Conservation (phyloP, 2,797 vertebrate genomes). For the Allobates femoralis region DNA sequence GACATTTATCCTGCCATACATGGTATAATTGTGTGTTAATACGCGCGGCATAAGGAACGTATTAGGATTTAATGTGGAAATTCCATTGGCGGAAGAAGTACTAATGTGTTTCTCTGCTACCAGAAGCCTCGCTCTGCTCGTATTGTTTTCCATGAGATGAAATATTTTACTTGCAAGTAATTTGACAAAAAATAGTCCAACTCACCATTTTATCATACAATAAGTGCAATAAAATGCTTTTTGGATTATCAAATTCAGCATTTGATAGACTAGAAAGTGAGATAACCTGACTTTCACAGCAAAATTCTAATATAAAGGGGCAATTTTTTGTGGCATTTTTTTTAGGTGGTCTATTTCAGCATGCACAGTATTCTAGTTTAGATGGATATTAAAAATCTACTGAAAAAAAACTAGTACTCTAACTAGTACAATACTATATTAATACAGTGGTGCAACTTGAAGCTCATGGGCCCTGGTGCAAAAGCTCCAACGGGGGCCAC, state of each 20-base stretch:
- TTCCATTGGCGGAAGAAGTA: not conserved
- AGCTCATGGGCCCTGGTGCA: too few relatives aligned
- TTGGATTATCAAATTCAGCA: too few relatives aligned
- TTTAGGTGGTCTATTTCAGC: too few relatives aligned
- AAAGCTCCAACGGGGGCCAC: too few relatives aligned
- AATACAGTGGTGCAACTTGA: too few relatives aligned
- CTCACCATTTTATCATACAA: not conserved
- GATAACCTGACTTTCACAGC: not conserved
- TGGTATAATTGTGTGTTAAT: not conserved
- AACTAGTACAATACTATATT: too few relatives aligned
- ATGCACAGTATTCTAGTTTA: too few relatives aligned
- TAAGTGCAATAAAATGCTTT: not conserved
- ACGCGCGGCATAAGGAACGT: conserved; percentile 9
- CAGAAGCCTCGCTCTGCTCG: not conserved
- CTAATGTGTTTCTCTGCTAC: conserved; percentile 1
- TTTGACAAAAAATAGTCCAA: not conserved
- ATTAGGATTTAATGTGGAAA: not conserved
- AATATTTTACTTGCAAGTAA: not conserved
- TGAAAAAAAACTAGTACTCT: too few relatives aligned
- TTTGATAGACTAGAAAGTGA: not conserved
- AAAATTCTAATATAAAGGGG: not conserved
- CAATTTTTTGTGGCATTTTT: too few relatives aligned
- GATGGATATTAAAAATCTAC: too few relatives aligned
- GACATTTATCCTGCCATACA: not conserved
- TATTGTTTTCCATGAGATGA: conserved; percentile 22